Evolutionary conservation across 2,888 invertebrate species (phyloP), one percentile per base, ranked within the genome.

Genomic region (Eupithecia abbreviata): DNA sequence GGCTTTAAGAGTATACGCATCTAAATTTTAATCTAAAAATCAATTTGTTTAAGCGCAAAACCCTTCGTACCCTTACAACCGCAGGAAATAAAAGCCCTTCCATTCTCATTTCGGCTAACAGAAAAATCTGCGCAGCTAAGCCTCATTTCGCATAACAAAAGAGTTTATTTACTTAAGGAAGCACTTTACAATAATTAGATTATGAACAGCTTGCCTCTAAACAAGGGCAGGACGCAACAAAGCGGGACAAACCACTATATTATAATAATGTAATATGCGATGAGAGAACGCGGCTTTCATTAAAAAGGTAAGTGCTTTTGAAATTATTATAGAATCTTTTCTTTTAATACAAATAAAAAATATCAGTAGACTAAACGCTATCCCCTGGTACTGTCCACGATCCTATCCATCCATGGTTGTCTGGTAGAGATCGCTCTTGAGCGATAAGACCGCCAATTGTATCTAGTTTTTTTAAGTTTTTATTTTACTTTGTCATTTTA

Each of bases 161-260:
- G 87, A 87, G 84, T 88, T 89, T 90, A 88, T 90, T 89, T 90
- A 89, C 89, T 88, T 88, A 87, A 85, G 86, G 87, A 87, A 90
- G 88, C 91, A 90, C 90, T 91, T 87, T 83, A 83, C 81, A 55
- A 84, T 91, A 90, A 91, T 92, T 91, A 87, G 84, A 87, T 91
- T 90, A 91, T 87, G 85, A 88, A 85, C 80, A 84, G 74, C 78
- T 82, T 81, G 80, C 81, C 82, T 80, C 82, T 80, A 80, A 83
- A 81, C 81, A 85, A 85, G 82, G 83, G 83, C 82, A 72, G 77
- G 71, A 77, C 78, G 79, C 84, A 85, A 87, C 83, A 83, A 86
- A 82, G 78, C 77, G 81, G 76, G 84, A 76, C 68, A 78, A 71
- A 81, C 73, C 79, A 79, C 79, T 78, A 77, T 71, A 76, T 71